Percentiles rank a stretch among this genome's conserved stretches.
Evolutionary conservation across 2,113 vertebrate species (phyloP).

Genomic region (Muscicapa adusta): DNA sequence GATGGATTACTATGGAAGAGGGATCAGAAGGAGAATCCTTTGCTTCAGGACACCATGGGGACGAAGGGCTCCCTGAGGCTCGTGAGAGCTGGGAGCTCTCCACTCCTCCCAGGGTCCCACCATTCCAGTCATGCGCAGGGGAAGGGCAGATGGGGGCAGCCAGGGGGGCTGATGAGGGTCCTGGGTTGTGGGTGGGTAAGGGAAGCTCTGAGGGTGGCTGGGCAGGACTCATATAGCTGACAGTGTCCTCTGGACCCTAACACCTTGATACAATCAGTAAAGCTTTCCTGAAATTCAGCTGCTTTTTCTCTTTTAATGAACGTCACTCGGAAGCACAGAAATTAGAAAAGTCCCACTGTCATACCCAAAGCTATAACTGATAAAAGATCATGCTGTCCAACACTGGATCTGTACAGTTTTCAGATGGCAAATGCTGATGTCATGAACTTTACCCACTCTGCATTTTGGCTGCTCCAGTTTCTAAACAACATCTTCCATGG

Average conservation of each 20-base stretch:
- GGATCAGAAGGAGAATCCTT: not conserved
- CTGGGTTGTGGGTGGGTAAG: not conserved
- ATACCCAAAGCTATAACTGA: not conserved
- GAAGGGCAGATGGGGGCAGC: not conserved
- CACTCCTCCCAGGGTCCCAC: fast-evolving
- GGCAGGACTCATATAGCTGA: fast-evolving
- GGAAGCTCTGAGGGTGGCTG: not conserved
- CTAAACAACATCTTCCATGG: not conserved
- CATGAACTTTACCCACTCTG: not conserved
- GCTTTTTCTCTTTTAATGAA: not conserved
- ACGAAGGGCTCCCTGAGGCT: not conserved
- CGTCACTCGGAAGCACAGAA: not conserved
- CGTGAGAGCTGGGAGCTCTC: fast-evolving
- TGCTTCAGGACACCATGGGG: not conserved
- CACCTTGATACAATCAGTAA: not conserved
- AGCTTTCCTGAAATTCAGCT: not conserved
- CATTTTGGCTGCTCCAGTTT: not conserved
- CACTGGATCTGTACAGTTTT: not conserved
- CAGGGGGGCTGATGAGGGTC: not conserved
- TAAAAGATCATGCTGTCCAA: not conserved
- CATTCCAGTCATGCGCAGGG: not conserved
- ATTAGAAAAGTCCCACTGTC: fast-evolving
- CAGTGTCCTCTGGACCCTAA: not conserved
- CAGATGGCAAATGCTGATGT: not conserved
- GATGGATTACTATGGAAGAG: not conserved